Evolutionary conservation across 2,888 invertebrate species (phyloP), one percentile per base, ranked within the genome.

Genomic region (Patella ulyssiponensis): DNA sequence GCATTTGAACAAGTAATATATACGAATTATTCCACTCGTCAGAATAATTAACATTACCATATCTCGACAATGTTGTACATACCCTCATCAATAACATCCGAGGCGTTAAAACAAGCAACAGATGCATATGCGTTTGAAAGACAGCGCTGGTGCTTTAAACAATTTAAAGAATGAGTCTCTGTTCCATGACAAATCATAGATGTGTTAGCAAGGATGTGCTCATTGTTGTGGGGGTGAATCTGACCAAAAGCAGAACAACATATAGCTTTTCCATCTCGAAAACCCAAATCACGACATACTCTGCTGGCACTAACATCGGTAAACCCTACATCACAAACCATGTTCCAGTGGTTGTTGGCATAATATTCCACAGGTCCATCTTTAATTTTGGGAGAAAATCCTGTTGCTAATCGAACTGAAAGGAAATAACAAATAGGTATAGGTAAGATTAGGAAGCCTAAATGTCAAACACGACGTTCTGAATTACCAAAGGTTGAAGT

Each of bases 131-230:
- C 75, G 14, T 73, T 74, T 7, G 81, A 81, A n/a, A 74, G 71
- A 77, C 85, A 85, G 14, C 79, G 58, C 20, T 77, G 78, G 7
- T 83, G 73, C 20, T 69, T 23, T 15, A 85, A 64, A 77, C 88
- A 88, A 1, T 85, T 79, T 17, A 77, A 73, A 11, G 88, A 82
- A 54, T 77, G 78, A 3, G 56, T 64, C 54, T 87, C 87, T 5
- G 80, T 33, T 17, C 85, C 86, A 1, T 82, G 78, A 82, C 96
- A 96, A 76, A 78, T 74, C 17, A 86, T 54, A 11, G 82, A 83
- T 33, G 93, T 79, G 71, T 89, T 84, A n/a, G 81, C 83, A 71
- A 84, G 83, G 17, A 84, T 69, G n/a, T 73, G 20, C 69, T 53
- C 3, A 14, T 69, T 71, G 56, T 80, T 74, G 44, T 70, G 73